Base-by-base conservation (phyloP, 2,888 invertebrate genomes). In the Trissolcus brochymenae region DNA sequence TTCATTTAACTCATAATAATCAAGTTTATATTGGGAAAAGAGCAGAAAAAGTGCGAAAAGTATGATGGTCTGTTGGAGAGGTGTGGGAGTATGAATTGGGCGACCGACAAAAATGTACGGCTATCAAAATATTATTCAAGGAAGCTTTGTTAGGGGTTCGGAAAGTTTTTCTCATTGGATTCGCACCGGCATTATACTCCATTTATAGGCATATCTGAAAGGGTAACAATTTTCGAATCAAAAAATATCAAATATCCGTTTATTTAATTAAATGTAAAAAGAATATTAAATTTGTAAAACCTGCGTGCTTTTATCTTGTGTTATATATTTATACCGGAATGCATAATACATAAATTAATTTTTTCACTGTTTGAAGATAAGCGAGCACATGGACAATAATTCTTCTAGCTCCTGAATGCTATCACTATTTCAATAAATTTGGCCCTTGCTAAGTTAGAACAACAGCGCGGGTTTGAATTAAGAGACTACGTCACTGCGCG, bases 391-490 rank as follows among this genome's bases (percentile, higher is more conserved):
- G 71, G 74, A 68, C 62, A 76, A 80, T 80, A 80, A 72, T 74
- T 80, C 67, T 75, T 66, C 50, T 64, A 75, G 66, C 80, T 51
- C 66, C 77, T 73, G 74, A 76, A 67, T 62, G 72, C 77, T 81
- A 78, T 84, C 84, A 84, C 83, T 81, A 86, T 87, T 87, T 87
- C 86, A 85, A 88, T 88, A 89, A 89, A 88, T 89, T 89, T 86
- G 83, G 79, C 82, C 81, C 83, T 81, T 81, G 81, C 84, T 87
- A 87, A 88, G 88, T 87, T 89, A 86, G 84, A 88, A 88, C 87
- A 89, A 89, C 88, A 89, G 84, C 80, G 81, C 80, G 80, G 79
- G 85, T 86, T 87, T 88, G 88, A 89, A 89, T 89, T 88, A 89
- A 87, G 85, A 85, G 85, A 82, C 79, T 76, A 76, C 79, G 79